A percentile compares a stretch with the other conserved stretches of the same genome.
Evolutionary conservation across 2,797 vertebrate species (phyloP).

Genomic region (Chelidonichthys spinosus): DNA sequence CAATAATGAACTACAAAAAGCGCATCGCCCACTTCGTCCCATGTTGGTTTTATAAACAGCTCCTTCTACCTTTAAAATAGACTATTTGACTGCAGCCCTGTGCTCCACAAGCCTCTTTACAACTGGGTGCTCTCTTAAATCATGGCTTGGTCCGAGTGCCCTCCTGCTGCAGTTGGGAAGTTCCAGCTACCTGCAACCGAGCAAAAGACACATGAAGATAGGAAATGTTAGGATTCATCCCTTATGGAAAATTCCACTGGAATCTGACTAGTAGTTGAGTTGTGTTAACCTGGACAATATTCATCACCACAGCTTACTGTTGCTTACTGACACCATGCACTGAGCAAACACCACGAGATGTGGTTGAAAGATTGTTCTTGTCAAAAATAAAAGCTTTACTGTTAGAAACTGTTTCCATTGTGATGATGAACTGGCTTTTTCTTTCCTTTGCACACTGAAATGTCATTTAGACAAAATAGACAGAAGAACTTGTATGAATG

Average conservation of each 20-base stretch:
- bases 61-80: no score
- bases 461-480: not conserved
- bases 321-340: not conserved
- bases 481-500: not conserved
- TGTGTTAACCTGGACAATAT: no score
- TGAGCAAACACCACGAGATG: not conserved
- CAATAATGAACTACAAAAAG: no score
- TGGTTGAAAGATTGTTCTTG: not conserved
- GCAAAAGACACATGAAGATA: not conserved
- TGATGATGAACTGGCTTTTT: not conserved
- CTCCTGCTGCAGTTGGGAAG: not conserved
- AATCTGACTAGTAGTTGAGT: no score
- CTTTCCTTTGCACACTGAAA: not conserved
- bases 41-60: no score
- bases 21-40: no score
- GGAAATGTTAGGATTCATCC: not conserved
- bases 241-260: not conserved
- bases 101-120: no score
- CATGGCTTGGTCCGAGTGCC: no score
- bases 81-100: no score
- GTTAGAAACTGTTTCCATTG: not conserved
- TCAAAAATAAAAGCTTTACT: not conserved
- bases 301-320: not conserved
- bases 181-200: not conserved
- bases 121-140: no score